Evolutionary conservation across 2,113 vertebrate species (phyloP), one percentile per base, ranked within the genome.

Genomic region (Lophius piscatorius): DNA sequence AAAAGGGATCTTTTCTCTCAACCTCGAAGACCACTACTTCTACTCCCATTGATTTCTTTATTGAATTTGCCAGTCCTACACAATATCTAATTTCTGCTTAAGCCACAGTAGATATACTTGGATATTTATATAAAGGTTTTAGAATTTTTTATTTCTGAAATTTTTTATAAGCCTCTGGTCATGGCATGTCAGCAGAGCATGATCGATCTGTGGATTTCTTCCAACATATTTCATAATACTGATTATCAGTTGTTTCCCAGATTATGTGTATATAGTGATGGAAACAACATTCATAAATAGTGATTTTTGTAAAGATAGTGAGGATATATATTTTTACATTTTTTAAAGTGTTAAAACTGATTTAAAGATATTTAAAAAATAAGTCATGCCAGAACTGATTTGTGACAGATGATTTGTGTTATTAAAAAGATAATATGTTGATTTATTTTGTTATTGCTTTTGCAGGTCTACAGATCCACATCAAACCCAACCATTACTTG

Each of bases 381-480:
- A 26, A 59, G 12, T 46, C 9, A 38, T 12, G 4, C 35, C 2
- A 33, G 0, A 21, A 11, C 62, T 38, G 34, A 21, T 62, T 11
- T 63, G 14, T 54, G 39, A 63, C 9, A 21, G 7, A 35, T 56
- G 10, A 50, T 42, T 10, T 14, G 5, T 50, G 40, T 3, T 31
- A 4, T 9, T 22, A n/a, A 33, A 33, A 4, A 71, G 56, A 14
- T 29, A 48, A 57, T 6, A 0, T 10, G 35, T 60, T 81, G 28
- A 74, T 21, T 64, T 81, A 5, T 81, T 76, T 7, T 77, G 6
- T 64, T 38, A 38, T 76, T 77, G 9, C 23, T 72, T 63, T 81
- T 79, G 14, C 86, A 91, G 90, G 71, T 69, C 74, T 70, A 64
- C 55, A 68, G 36, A n/a, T 42, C 36, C 41, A 72, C 74, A 51